Evolutionary conservation across 2,888 invertebrate genomes (phyloP).

Genomic region (Dynastes hyllus): DNA sequence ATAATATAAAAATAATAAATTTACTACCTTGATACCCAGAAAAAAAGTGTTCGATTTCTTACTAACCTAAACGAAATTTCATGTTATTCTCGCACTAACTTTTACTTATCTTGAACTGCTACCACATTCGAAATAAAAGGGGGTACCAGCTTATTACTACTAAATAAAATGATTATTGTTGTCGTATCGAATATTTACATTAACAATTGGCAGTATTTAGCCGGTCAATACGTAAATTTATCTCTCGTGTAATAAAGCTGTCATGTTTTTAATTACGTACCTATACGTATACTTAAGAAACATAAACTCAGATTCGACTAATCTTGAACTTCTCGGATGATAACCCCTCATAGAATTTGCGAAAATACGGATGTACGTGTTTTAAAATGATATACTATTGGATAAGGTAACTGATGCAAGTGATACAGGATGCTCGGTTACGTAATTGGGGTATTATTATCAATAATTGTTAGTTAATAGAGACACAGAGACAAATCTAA

Average conservation of each 20-base stretch:
- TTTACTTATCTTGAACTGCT: conserved; percentile 3
- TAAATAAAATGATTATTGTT: conserved; percentile 13
- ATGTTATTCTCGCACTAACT: conserved; percentile 7
- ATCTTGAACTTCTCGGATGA: neutral
- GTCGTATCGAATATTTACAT: conserved; percentile 26
- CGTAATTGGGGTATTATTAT: neutral
- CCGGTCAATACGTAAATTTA: conserved; percentile 8
- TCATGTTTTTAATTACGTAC: conserved; percentile 4
- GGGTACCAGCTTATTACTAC: conserved; percentile 1
- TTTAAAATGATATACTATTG: neutral
- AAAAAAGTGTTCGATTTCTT: neutral
- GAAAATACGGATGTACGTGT: neutral
- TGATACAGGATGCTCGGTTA: neutral
- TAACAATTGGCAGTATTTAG: conserved; percentile 29
- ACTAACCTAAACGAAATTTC: conserved; percentile 34
- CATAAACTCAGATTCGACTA: neutral
- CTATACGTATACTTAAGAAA: neutral
- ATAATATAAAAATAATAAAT: neutral
- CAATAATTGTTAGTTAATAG: no score
- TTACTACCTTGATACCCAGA: neutral
- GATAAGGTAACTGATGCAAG: neutral
- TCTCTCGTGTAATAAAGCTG: neutral
- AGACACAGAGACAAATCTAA: no score
- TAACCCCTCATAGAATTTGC: neutral
- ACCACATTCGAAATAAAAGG: neutral